Base-by-base conservation (phyloP, 2,888 invertebrate genomes). In the Synergus laeviventris region DNA sequence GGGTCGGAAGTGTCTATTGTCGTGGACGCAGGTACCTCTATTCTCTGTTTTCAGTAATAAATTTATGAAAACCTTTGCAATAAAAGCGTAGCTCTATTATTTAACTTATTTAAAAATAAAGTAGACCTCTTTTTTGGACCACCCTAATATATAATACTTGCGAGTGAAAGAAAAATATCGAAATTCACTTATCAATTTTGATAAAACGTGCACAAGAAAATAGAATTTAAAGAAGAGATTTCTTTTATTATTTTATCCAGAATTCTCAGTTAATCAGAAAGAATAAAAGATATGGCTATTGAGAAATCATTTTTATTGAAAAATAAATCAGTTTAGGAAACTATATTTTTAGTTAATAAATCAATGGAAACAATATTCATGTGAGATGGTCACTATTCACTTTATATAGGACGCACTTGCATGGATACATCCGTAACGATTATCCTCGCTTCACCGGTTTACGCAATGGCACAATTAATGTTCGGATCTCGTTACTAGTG, bases 361-460 rank as follows among this genome's bases (percentile, higher is more conserved):
- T 59, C 59, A 24, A 59, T 59, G 5, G 5, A 59, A 24, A 59
- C 14, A 59, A 24, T 14, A 12, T 24, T 59, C 59, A 24, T 59
- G 12, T 24, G 59, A 59, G 24, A 59, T 59, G 59, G 14, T 59
- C 12, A 14, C 24, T 59, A 59, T 59, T 59, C 14, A 59, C 21
- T 14, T 59, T 24, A 4, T 14, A 24, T 14, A 59, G 59, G 59
- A 59, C 59, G 59, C 59, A 59, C 59, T 21, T 62, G 62, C 38
- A 36, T 38, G 18, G 12, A 62, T 62, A 62, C 38, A 62, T 62
- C 62, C 62, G 59, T 24, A 59, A 59, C 24, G 59, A 62, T 62
- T 62, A 61, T 38, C 38, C 38, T 39, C 16, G 38, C 38, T 62
- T 62, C 62, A 18, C 16, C 18, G 18, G 36, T 62, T 62, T 62